A percentile compares a stretch with the other conserved stretches of the same genome.
Conservation (phyloP, 2,797 vertebrate genomes). For the Psittacula echo region DNA sequence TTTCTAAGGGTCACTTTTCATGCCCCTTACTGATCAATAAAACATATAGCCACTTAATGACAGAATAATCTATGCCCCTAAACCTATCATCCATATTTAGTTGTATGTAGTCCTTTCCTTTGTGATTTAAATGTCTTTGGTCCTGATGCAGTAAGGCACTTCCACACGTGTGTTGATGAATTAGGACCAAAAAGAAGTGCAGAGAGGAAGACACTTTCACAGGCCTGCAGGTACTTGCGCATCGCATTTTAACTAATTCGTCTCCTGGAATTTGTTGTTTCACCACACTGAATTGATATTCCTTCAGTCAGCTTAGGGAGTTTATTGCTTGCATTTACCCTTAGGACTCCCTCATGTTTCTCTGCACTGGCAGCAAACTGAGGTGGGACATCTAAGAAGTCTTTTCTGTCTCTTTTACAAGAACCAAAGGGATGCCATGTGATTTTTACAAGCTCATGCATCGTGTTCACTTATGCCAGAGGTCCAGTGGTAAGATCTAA, state of each 20-base stretch:
- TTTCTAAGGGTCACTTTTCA: not conserved
- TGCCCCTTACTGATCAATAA: not conserved
- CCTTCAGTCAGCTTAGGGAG: not conserved
- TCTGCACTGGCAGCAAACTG: not conserved
- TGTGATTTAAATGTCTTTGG: not conserved
- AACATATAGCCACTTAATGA: not conserved
- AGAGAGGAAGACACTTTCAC: not conserved
- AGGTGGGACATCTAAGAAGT: not conserved
- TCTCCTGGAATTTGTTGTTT: not conserved
- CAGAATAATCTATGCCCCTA: not conserved
- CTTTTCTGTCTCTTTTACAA: not conserved
- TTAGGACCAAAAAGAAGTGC: not conserved
- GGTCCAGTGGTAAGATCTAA: not conserved
- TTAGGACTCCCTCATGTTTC: not conserved
- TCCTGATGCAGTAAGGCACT: not conserved
- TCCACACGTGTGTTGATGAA: not conserved
- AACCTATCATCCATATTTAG: not conserved
- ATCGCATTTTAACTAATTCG: not conserved
- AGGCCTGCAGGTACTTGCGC: not conserved
- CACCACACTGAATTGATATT: not conserved
- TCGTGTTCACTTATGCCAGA: not conserved
- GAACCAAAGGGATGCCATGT: not conserved
- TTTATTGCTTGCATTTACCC: constrained; percentile 30
- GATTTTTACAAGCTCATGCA: not conserved
- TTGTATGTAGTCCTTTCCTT: not conserved